Evolutionary conservation across 2,797 vertebrate genomes (phyloP).

Genomic region (Hozukius guyotensis): DNA sequence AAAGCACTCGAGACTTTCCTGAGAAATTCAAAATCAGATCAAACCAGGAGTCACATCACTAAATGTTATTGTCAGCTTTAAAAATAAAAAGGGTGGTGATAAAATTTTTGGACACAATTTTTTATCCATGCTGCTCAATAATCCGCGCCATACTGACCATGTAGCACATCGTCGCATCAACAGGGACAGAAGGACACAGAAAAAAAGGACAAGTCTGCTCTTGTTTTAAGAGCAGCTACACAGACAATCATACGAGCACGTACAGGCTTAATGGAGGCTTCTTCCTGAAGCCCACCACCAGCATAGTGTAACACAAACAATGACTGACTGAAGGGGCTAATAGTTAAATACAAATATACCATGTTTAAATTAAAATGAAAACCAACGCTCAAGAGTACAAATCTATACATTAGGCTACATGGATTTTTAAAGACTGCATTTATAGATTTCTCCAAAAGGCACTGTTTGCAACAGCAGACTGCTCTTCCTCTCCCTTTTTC

Average conservation of each 20-base stretch:
- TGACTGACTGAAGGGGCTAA: constrained; percentile 48
- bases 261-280: constrained; percentile 45
- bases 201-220: not conserved
- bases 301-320: constrained; percentile 67
- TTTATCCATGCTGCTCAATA: constrained; percentile 36
- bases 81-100: not conserved
- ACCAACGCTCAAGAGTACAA: constrained; percentile 73
- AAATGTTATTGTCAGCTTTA: constrained; percentile 41
- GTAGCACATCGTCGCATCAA: not conserved
- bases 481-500: constrained; percentile 68
- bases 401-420: constrained; percentile 83
- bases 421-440: constrained; percentile 84
- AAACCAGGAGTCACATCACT: constrained; percentile 67
- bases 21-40: constrained; percentile 73
- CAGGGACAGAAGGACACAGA: constrained; percentile 15
- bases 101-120: constrained; percentile 38
- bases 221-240: constrained; percentile 12
- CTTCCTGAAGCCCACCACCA: constrained; percentile 62
- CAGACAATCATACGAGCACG: constrained; percentile 45
- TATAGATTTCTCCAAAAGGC: constrained; percentile 84
- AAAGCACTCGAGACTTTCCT: constrained; percentile 72
- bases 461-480: constrained; percentile 85
- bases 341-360: constrained; percentile 79
- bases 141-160: constrained; percentile 9
- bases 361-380: constrained; percentile 73